Conservation (phyloP, 2,888 invertebrate genomes). For the Hedychridium roseum region DNA sequence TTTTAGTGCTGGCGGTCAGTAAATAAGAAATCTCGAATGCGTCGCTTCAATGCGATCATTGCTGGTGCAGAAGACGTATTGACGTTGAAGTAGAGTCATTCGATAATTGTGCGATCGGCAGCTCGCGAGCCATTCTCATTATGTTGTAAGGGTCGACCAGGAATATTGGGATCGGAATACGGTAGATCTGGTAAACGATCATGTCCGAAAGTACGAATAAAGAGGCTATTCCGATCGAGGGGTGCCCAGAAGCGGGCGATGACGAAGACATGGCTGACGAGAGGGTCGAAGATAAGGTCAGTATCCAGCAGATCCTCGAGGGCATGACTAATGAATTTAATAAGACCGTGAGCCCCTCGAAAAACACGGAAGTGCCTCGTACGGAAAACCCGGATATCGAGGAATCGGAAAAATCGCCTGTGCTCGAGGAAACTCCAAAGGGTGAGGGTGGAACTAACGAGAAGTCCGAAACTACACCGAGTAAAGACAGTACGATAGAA, state of each 20-base stretch:
- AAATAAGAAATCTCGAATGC: slow-evolving; percentile 27
- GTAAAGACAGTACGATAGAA: slow-evolving; percentile 9
- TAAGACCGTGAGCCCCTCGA: slow-evolving; percentile 41
- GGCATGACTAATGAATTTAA: slow-evolving; percentile 62
- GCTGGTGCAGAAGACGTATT: slow-evolving; percentile 25
- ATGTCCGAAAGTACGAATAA: slow-evolving; percentile 42
- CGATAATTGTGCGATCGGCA: background rate
- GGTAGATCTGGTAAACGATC: slow-evolving; percentile 4
- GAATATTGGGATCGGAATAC: slow-evolving; percentile 9
- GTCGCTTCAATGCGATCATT: slow-evolving; percentile 9
- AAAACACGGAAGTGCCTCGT: slow-evolving; percentile 27
- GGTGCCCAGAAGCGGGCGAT: slow-evolving; percentile 43
- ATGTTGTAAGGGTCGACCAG: background rate
- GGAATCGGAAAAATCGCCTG: slow-evolving; percentile 14
- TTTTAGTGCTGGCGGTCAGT: slow-evolving; percentile 27
- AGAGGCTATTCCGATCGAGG: slow-evolving; percentile 44
- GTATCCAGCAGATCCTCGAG: slow-evolving; percentile 59
- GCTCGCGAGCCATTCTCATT: background rate
- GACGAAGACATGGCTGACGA: slow-evolving; percentile 47
- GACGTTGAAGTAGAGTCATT: slow-evolving; percentile 7
- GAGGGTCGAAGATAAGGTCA: slow-evolving; percentile 51
- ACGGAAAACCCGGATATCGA: slow-evolving; percentile 27
- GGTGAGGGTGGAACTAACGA: too few species aligned
- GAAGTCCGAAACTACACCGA: slow-evolving; percentile 8
- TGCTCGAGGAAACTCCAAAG: background rate